phyloP scores from a whole-genome alignment of 2,888 invertebrate species.

The Azorinus chamasolen region DNA sequence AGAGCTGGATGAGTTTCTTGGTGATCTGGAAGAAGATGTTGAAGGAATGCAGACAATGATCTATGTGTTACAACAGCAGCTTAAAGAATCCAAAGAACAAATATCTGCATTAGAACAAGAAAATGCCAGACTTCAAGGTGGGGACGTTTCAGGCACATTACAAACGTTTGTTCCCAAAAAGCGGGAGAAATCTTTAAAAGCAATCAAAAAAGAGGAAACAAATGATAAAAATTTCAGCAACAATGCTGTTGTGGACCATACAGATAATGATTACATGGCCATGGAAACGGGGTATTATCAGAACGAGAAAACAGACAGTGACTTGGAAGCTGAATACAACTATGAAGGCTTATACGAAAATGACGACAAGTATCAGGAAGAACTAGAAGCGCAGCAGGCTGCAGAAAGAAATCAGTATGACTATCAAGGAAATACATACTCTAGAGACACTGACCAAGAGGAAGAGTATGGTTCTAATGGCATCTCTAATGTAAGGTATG shows the following conservation, averaged over 20 bases:
- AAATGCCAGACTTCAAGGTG: slow-evolving; percentile 66
- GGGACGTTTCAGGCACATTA: slow-evolving; percentile 11
- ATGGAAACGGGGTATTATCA: slow-evolving; percentile 56
- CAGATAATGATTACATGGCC: slow-evolving; percentile 39
- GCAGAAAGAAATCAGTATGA: slow-evolving; percentile 30
- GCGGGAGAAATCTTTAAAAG: slow-evolving; percentile 35
- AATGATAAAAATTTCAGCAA: slow-evolving; percentile 30
- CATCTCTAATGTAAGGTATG: not conserved
- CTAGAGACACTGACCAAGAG: not conserved
- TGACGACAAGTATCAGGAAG: slow-evolving; percentile 58
- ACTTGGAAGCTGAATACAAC: slow-evolving; percentile 55
- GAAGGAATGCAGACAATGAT: slow-evolving; percentile 99
- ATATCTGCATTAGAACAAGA: slow-evolving; percentile 90
- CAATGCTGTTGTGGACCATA: slow-evolving; percentile 18
- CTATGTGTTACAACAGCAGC: slow-evolving; percentile 96
- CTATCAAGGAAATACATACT: slow-evolving; percentile 46
- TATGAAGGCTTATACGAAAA: slow-evolving; percentile 63
- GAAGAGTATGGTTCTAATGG: not conserved
- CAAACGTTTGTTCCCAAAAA: slow-evolving; percentile 39
- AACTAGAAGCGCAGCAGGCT: slow-evolving; percentile 36
- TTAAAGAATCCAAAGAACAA: slow-evolving; percentile 93
- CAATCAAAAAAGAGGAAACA: slow-evolving; percentile 33
- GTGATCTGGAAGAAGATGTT: slow-evolving; percentile 98
- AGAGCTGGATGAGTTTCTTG: slow-evolving; percentile 98
- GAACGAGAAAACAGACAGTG: slow-evolving; percentile 57